Evolutionary conservation across 1,140 invertebrate genomes (phyloP).

Genomic region (Coelopa frigida): DNA sequence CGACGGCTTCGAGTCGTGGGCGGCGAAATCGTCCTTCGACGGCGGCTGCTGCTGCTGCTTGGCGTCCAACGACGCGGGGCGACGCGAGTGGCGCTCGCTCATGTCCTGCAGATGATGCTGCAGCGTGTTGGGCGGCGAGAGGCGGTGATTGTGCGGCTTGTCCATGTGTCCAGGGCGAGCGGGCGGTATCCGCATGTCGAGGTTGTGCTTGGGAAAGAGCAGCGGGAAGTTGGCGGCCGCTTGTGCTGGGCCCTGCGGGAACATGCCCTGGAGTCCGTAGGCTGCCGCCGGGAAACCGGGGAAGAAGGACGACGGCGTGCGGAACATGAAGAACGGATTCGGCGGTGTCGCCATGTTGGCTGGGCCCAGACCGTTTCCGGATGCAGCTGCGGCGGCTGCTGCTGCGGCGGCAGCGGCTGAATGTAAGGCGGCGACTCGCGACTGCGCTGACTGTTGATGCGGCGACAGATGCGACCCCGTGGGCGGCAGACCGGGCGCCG

Average conservation of each 20-base stretch:
- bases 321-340: constrained; percentile 62
- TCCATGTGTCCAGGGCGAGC: too few relatives aligned
- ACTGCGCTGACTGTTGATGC: constrained; percentile 11
- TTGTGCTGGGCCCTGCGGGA: constrained; percentile 33
- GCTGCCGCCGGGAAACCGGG: constrained; percentile 42
- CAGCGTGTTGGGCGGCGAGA: too few relatives aligned
- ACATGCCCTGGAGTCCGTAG: constrained; percentile 44
- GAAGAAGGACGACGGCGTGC: constrained; percentile 47
- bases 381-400: constrained; percentile 8
- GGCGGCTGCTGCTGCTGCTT: too few relatives aligned
- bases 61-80: too few relatives aligned
- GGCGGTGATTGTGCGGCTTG: too few relatives aligned
- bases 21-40: constrained; percentile 11
- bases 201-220: constrained; percentile 47
- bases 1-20: constrained; percentile 11
- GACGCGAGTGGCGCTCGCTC: too few relatives aligned
- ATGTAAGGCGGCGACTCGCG: constrained; percentile 6
- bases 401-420: constrained; percentile 9
- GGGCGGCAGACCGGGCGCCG: constrained; percentile 12
- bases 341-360: constrained; percentile 47
- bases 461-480: constrained; percentile 6
- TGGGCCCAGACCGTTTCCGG: constrained; percentile 32
- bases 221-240: constrained; percentile 50
- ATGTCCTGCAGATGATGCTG: too few relatives aligned
- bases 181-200: constrained; percentile 20